Base-by-base conservation (phyloP, 2,113 vertebrate genomes). In the Nanorana parkeri region DNA sequence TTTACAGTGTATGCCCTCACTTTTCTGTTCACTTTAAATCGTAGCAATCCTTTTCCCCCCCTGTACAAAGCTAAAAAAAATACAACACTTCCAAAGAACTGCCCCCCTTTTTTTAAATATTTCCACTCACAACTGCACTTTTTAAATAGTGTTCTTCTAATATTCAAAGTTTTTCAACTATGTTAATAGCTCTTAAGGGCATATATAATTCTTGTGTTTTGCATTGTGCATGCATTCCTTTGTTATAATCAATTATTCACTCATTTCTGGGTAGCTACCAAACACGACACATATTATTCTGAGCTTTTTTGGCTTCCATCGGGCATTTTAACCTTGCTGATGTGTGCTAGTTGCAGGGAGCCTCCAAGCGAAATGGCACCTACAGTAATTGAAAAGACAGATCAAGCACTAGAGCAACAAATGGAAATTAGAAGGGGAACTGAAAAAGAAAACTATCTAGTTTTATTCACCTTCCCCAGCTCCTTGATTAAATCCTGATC, bases 221-320 rank as follows among this genome's bases (percentile, higher is more conserved):
- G 26, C 17, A 78, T 67, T 67, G 61, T 66, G 76, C 51, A 67
- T 78, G 76, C 47, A 55, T 54, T 47, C 23, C 71, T 83, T 83
- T 75, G 80, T 76, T 75, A 75, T 76, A 83, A 83, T 83, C 80
- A 83, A 83, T 83, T 83, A 83, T 83, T 83, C 71, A 82, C 61
- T 83, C 74, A 47, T 64, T 75, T 74, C 61, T 83, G 71, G 72
- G 63, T 68, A 75, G 71, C 61, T 76, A 65, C 72, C 80, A 83
- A 83, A 76, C 80, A 83, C 72, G 80, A 83, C 72, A 68, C 80
- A 83, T 76, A 76, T 67, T 82, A 75, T 75, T 76, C 72, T 56
- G 52, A 76, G 80, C 71, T 83, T 83, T 67, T 60, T 83, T 83
- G 63, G 72, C 71, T 83, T 76, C 71, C 32, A 68, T 58, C 72